phyloP scores from a whole-genome alignment of 1,140 invertebrate genomes.

The Trichomalopsis sarcophagae region DNA sequence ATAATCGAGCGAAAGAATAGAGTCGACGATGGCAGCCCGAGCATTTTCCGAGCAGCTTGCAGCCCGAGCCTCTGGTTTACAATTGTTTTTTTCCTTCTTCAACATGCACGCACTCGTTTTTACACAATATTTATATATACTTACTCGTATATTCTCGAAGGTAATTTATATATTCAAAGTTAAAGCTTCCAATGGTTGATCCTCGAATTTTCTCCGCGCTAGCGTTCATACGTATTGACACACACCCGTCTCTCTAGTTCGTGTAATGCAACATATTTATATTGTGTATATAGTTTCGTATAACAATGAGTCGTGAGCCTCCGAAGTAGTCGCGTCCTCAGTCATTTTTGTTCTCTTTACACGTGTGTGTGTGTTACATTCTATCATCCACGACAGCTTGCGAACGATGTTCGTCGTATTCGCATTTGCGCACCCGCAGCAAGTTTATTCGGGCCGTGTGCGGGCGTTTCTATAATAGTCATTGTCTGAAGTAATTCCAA shows the following conservation, averaged over 20 bases:
- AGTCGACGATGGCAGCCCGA: neutral
- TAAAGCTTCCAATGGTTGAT: slow-evolving; percentile 4
- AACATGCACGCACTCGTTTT: neutral
- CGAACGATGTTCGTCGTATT: too few species aligned
- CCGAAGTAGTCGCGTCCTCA: slow-evolving; percentile 28
- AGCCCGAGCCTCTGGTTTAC: slow-evolving; percentile 3
- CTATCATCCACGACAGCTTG: neutral
- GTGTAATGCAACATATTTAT: slow-evolving; percentile 48
- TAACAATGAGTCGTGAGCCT: slow-evolving; percentile 35
- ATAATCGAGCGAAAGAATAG: neutral
- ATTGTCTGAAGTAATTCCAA: slow-evolving; percentile 27
- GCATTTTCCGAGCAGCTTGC: slow-evolving; percentile 31
- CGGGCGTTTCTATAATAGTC: neutral
- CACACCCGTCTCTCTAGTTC: neutral
- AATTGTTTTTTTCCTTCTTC: slow-evolving; percentile 20
- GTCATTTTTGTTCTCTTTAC: slow-evolving; percentile 29
- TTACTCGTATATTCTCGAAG: neutral
- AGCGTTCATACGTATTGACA: neutral
- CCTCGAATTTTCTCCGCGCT: neutral
- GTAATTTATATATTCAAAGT: slow-evolving; percentile 9
- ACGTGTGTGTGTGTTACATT: neutral
- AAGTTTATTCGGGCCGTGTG: neutral
- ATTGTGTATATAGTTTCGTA: slow-evolving; percentile 33
- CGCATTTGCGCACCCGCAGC: too few species aligned
- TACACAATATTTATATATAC: slow-evolving; percentile 1